These are phyloP conservation scores for Dione juno DNA, from an alignment of 2,888 invertebrate species.

Conservation along the genomic window DNA sequence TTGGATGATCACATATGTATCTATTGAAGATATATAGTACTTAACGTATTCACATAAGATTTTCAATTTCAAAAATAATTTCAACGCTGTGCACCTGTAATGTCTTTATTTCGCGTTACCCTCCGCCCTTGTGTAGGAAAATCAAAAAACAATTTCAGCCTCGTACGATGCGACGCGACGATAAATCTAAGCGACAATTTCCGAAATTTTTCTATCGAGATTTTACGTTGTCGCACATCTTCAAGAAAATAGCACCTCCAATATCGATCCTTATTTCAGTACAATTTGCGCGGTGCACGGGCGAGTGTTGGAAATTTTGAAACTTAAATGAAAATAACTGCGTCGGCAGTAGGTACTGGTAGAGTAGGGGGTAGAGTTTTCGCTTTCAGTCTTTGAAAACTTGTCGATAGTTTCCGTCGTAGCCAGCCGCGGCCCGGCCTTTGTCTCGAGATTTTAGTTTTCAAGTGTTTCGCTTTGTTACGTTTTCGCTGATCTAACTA, in stretches of 20 bases:
- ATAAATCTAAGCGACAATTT: conserved; percentile 78
- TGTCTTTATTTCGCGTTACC: conserved; percentile 27
- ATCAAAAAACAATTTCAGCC: conserved; percentile 69
- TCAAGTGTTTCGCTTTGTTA: conserved; percentile 40
- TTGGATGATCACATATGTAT: neutral
- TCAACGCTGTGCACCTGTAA: conserved; percentile 25
- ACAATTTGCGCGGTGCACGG: conserved; percentile 77
- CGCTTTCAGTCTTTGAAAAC: conserved; percentile 51
- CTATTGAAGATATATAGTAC: neutral
- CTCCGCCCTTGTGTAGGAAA: conserved; percentile 38
- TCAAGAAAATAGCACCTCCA: conserved; percentile 79
- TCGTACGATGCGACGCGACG: conserved; percentile 57
- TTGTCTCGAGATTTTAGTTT: conserved; percentile 52
- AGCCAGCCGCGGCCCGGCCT: conserved; percentile 50
- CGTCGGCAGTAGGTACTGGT: conserved; percentile 50
- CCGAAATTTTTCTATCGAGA: conserved; percentile 81
- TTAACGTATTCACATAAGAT: neutral
- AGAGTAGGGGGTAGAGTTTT: conserved; percentile 41
- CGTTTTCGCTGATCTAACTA: conserved; percentile 40
- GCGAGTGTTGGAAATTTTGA: conserved; percentile 76
- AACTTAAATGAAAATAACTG: conserved; percentile 81
- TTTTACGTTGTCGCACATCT: conserved; percentile 73
- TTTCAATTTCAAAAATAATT: conserved; percentile 23
- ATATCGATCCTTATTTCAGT: conserved; percentile 80
- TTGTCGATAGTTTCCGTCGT: conserved; percentile 58